phyloP scores from a whole-genome alignment of 2,113 vertebrate genomes.

The Pomatorhinus ruficollis region DNA sequence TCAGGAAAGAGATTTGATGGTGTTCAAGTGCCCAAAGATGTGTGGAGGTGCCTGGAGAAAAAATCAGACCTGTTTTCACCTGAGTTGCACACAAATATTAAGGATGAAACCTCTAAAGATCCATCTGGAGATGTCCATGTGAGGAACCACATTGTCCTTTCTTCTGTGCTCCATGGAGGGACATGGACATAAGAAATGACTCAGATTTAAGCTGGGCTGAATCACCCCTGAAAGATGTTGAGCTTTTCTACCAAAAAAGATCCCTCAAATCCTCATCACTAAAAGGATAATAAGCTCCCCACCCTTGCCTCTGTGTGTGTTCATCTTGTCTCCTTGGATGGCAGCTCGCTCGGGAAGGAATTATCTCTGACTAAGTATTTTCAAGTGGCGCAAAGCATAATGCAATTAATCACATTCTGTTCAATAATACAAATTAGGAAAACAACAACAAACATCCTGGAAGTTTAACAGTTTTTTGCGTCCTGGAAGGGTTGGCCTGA shows the following conservation, averaged over 20 bases:
- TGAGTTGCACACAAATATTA: background rate
- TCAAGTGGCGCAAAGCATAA: background rate
- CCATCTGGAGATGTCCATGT: background rate
- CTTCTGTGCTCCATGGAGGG: background rate
- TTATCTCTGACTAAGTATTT: conserved; percentile 24
- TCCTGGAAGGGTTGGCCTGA: background rate
- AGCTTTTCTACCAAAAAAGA: conserved; percentile 16
- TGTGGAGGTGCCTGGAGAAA: background rate
- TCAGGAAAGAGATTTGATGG: background rate
- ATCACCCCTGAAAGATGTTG: conserved; percentile 21
- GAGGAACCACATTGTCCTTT: background rate
- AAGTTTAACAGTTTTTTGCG: background rate
- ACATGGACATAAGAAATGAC: background rate
- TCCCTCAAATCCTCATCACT: background rate
- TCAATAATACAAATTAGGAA: background rate
- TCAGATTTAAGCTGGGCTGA: conserved; percentile 43
- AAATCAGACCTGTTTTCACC: background rate
- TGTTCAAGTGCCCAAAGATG: background rate
- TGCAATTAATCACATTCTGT: background rate
- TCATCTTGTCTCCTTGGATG: background rate
- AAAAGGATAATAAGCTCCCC: background rate
- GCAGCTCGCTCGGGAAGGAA: background rate
- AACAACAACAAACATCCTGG: background rate
- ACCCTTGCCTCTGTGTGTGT: background rate
- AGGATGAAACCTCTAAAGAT: background rate